Conservation (phyloP, 2,888 invertebrate genomes). For the Nephrotoma appendiculata region DNA sequence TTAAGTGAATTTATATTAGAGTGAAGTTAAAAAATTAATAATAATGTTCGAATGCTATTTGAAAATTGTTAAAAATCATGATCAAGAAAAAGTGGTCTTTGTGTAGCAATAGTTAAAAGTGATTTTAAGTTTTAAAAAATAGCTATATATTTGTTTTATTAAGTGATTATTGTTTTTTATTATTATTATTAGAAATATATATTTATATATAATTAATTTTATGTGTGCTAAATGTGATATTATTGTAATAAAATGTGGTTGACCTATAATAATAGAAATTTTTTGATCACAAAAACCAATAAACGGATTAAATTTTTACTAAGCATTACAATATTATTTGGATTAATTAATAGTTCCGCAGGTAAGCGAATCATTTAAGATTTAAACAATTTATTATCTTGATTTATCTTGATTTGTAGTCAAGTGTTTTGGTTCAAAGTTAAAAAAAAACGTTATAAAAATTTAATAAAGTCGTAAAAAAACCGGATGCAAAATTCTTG, state of each 20-base stretch:
- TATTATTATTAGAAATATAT: neutral
- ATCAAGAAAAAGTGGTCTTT: constrained; percentile 2
- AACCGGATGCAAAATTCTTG: neutral
- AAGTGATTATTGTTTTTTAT: neutral
- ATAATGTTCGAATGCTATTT: neutral
- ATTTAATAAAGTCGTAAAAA: neutral
- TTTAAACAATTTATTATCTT: neutral
- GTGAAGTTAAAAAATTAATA: neutral
- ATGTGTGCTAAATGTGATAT: constrained; percentile 6
- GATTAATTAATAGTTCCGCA: constrained; percentile 3
- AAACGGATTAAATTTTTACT: constrained; percentile 3
- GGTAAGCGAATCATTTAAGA: neutral
- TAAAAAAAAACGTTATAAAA: neutral
- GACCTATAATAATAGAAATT: neutral
- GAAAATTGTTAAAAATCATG: neutral
- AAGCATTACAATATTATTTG: constrained; percentile 1
- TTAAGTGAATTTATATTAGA: neutral
- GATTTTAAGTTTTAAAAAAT: neutral
- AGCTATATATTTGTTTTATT: constrained; percentile 2
- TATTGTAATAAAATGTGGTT: constrained; percentile 4
- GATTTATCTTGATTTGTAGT: neutral
- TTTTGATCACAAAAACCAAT: constrained; percentile 1
- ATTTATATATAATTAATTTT: constrained; percentile 3
- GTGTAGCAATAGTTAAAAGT: constrained; percentile 2
- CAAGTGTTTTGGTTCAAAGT: neutral